These are phyloP conservation scores for Mastomys coucha DNA, from an alignment of 2,113 vertebrate species.

Conservation along the genomic window DNA sequence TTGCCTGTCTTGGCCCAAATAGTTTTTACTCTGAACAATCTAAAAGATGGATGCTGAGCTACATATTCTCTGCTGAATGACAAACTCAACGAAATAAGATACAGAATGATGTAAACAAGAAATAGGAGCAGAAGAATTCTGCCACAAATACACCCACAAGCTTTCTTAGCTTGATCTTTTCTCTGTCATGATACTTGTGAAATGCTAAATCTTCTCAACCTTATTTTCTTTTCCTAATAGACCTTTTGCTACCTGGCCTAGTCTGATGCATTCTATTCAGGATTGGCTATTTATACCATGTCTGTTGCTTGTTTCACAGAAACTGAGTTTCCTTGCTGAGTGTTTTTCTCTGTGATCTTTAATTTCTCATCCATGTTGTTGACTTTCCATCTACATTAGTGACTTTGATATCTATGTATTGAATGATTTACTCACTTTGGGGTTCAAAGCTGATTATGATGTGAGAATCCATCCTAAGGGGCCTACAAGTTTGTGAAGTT, in stretches of 20 bases:
- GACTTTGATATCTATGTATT: background rate
- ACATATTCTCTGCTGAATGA: constrained; percentile 34
- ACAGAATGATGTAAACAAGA: constrained; percentile 36
- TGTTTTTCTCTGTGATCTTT: background rate
- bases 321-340: background rate
- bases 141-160: background rate
- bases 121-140: background rate
- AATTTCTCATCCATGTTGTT: background rate
- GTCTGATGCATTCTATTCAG: background rate
- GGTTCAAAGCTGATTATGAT: background rate
- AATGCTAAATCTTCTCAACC: background rate
- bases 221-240: background rate
- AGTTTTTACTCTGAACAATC: constrained; percentile 48
- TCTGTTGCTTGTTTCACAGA: background rate
- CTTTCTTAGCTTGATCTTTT: background rate
- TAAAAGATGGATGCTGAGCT: background rate
- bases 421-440: background rate
- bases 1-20: background rate
- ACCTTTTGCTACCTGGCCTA: background rate
- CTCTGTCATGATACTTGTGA: background rate
- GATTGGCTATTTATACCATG: background rate
- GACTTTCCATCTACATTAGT: background rate
- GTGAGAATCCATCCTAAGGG: background rate
- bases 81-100: constrained; percentile 60
- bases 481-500: background rate